Conservation (phyloP, 2,888 invertebrate genomes). For the Entomobrya proxima region DNA sequence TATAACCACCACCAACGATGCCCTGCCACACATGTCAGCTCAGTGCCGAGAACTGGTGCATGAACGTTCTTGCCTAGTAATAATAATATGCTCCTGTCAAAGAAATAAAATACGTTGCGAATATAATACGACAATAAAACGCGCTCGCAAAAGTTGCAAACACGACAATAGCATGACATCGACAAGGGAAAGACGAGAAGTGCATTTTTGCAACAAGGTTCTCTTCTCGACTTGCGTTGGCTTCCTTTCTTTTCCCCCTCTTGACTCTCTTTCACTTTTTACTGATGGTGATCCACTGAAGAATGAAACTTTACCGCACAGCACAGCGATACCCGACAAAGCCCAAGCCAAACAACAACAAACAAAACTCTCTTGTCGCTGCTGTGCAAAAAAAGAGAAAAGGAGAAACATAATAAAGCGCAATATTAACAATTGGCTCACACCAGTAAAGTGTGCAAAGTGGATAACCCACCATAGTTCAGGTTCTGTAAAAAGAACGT, state of each 20-base stretch:
- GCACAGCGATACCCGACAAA: no score
- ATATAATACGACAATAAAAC: constrained; percentile 26
- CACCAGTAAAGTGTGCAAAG: not conserved
- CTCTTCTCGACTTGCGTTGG: no score
- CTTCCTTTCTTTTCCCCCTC: not conserved
- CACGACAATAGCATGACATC: not conserved
- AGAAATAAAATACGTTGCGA: constrained; percentile 19
- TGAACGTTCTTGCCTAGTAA: not conserved
- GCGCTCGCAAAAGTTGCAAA: not conserved
- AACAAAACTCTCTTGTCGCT: not conserved
- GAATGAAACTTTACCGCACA: not conserved
- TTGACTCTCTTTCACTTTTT: not conserved
- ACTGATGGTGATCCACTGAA: not conserved
- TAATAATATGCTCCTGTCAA: not conserved
- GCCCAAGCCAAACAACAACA: not conserved
- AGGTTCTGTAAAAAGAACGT: not conserved
- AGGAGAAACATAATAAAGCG: not conserved
- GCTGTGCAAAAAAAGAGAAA: not conserved
- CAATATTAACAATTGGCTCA: not conserved
- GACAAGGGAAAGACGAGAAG: constrained; percentile 17
- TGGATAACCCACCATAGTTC: not conserved
- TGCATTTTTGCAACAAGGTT: constrained; percentile 53
- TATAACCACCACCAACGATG: constrained; percentile 2
- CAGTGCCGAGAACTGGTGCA: no score
- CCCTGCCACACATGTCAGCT: not conserved